A percentile compares a stretch with the other conserved stretches of the same genome.
phyloP scores from a whole-genome alignment of 1,140 invertebrate genomes.

The Popillia japonica region DNA sequence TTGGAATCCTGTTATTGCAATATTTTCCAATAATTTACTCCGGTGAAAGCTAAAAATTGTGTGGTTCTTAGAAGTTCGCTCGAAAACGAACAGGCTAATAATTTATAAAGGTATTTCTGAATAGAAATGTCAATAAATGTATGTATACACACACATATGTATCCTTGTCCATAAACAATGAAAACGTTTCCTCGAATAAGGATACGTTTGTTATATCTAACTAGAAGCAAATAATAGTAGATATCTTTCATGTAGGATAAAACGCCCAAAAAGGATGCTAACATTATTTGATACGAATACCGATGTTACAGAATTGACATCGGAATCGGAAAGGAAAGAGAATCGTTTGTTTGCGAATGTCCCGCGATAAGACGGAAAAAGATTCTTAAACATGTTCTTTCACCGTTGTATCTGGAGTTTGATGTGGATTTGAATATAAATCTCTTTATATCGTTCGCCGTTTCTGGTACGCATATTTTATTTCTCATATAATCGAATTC shows the following conservation, averaged over 20 bases:
- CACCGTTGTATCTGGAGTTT: background rate
- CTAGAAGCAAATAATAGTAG: background rate
- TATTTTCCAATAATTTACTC: too few species aligned
- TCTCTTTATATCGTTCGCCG: background rate
- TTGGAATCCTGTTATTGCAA: too few species aligned
- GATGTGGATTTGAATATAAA: background rate
- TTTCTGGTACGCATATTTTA: background rate
- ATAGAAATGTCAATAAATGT: too few species aligned
- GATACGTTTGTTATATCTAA: background rate
- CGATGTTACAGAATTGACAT: background rate
- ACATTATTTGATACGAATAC: constrained; percentile 1
- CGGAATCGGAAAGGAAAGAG: background rate
- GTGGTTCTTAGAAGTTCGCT: too few species aligned
- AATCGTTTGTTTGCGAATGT: background rate
- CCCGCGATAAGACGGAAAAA: background rate
- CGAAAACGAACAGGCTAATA: too few species aligned
- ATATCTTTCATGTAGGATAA: background rate
- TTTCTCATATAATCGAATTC: background rate
- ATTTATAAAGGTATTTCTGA: too few species aligned
- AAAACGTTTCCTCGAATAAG: background rate
- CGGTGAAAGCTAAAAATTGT: too few species aligned
- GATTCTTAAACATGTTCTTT: background rate
- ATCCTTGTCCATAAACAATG: too few species aligned
- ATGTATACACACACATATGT: too few species aligned
- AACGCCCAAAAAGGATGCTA: background rate